A percentile compares a stretch with the other conserved stretches of the same genome.
These are phyloP conservation scores for Ochotona princeps DNA, from an alignment of 2,113 vertebrate species.

Conservation along the genomic window DNA sequence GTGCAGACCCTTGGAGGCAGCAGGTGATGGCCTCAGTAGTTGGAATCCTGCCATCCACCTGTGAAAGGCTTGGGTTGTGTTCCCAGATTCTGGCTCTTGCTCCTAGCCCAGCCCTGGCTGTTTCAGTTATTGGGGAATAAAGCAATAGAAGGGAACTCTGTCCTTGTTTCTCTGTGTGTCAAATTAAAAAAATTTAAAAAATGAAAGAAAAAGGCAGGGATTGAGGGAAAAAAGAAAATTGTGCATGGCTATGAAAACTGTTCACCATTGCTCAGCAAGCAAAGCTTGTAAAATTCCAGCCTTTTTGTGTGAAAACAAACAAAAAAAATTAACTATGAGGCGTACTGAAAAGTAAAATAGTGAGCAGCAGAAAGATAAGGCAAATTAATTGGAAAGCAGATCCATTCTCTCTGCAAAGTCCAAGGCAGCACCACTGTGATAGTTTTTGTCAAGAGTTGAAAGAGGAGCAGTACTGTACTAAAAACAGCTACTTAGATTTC, in stretches of 20 bases:
- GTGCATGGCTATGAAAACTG: not conserved
- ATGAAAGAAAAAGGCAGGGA: no score
- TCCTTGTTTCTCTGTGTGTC: no score
- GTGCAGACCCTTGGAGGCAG: no score
- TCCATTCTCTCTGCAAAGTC: not conserved
- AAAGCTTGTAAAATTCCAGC: not conserved
- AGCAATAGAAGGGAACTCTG: no score
- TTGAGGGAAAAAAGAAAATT: not conserved
- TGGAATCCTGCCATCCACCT: no score
- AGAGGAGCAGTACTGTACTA: not conserved
- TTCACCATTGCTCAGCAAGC: not conserved
- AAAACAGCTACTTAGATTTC: not conserved
- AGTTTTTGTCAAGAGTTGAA: not conserved
- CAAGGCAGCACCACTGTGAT: not conserved
- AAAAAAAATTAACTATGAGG: not conserved
- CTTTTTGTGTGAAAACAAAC: slow-evolving; percentile 41
- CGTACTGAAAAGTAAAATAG: not conserved
- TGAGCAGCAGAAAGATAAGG: not conserved
- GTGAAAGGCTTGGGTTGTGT: no score
- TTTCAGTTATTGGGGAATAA: no score
- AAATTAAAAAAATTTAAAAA: no score
- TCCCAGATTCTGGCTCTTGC: no score
- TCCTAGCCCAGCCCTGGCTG: no score
- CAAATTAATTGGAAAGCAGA: not conserved
- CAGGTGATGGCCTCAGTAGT: no score